Base-by-base conservation (phyloP, 2,888 invertebrate genomes). In the Eupeodes latifasciatus region DNA sequence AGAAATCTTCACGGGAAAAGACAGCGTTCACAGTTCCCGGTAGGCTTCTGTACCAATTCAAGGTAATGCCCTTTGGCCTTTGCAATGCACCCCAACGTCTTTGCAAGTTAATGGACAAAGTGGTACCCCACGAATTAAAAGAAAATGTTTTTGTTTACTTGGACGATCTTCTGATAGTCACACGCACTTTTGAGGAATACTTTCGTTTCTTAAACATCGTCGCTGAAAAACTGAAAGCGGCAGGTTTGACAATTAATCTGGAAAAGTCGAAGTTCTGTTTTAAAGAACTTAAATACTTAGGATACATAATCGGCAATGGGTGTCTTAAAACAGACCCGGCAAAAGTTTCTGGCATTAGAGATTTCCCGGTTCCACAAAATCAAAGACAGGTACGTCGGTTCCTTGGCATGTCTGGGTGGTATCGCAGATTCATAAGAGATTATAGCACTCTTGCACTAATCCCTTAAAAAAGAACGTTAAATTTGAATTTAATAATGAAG, bases 391-490 rank as follows among this genome's bases (percentile, higher is more conserved):
- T 90, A 0, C 47, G 90, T 4, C 75, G 89, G 10, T 89, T 90
- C 19, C 36, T 90, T 1, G 89, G 90, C 0, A 84, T 89, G 51
- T 88, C 89, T 4, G 89, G 89, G 0, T 90, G 90, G 89, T 90
- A 89, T 53, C 27, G 89, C 0, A 53, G 89, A 0, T 89, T 90
- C 53, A 87, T 90, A 11, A 53, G 67, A 44, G 69, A 87, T 40
- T 85, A 76, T 27, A 75, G 89, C 0, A 12, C 74, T 5, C 16
- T 85, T 10, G 34, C 83, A 84, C 78, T 0, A 59, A 85, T n/a
- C 40, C 62, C 10, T 34, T 51, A 14, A 47, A 34, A 5, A 66
- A 47, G 53, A 7, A 16, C 11, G 61, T 34, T 49, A 12, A 5
- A 3, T 49, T 74, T 34, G n/a, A 11, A 1, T 44, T 72, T 34